Conservation (phyloP, 2,888 invertebrate genomes). For the Heteromurus nitidus region DNA sequence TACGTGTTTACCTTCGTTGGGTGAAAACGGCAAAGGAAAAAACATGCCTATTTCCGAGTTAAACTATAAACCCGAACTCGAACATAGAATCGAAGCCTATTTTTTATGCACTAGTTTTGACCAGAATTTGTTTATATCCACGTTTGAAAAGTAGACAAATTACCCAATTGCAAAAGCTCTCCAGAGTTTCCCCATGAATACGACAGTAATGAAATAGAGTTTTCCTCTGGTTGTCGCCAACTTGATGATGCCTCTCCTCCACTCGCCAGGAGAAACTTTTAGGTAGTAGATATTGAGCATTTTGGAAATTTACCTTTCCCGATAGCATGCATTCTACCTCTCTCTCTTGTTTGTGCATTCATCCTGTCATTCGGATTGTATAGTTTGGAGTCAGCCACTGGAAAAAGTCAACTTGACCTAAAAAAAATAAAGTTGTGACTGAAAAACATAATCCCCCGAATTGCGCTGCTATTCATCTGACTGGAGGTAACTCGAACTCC, state of each 20-base stretch:
- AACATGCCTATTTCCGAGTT: neutral
- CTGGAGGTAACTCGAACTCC: neutral
- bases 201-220: conserved; percentile 37
- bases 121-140: conserved; percentile 2
- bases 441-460: no score
- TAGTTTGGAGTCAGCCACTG: neutral
- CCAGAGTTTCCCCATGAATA: conserved; percentile 35
- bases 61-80: neutral
- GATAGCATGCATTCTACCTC: no score
- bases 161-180: conserved; percentile 37
- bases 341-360: neutral
- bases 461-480: neutral
- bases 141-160: conserved; percentile 28
- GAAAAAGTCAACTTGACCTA: conserved; percentile 22
- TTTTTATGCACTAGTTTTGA: no score
- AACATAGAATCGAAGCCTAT: neutral
- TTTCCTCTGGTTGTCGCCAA: conserved; percentile 27
- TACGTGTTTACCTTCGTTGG: neutral
- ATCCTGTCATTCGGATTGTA: neutral
- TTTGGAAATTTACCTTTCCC: no score
- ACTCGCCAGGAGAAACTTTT: neutral
- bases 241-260: neutral
- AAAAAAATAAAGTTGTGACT: neutral
- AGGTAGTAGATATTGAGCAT: no score
- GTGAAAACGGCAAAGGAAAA: neutral